These are phyloP conservation scores for Rhingia campestris DNA, from an alignment of 2,888 invertebrate species.

Conservation along the genomic window DNA sequence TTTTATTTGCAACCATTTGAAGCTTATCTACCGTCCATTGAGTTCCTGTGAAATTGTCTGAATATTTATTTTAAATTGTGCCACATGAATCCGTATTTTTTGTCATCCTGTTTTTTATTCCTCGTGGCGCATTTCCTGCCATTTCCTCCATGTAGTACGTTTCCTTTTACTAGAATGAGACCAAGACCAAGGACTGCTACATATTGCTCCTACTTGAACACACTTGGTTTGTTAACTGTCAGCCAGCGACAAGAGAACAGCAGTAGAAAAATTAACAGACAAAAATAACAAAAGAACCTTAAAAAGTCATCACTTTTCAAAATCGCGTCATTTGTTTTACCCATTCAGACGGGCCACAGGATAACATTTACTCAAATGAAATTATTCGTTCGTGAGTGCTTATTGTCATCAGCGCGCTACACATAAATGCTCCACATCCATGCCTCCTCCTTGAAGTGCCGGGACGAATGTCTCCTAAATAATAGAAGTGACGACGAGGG, in stretches of 20 bases:
- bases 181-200: slow-evolving; percentile 1
- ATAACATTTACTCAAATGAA: slow-evolving; percentile 39
- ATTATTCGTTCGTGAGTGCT: slow-evolving; percentile 33
- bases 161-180: neutral
- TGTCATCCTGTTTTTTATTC: slow-evolving; percentile 1
- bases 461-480: slow-evolving; percentile 15
- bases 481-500: slow-evolving; percentile 25
- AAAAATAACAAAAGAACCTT: neutral
- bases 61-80: slow-evolving; percentile 48
- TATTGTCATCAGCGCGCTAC: slow-evolving; percentile 27
- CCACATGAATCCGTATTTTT: slow-evolving; percentile 33
- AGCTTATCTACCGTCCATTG: slow-evolving; percentile 33
- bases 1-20: slow-evolving; percentile 30
- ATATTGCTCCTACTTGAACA: neutral
- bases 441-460: neutral
- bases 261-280: too few species aligned
- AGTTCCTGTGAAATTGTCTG: slow-evolving; percentile 41
- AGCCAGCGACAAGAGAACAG: too few species aligned
- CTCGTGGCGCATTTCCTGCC: neutral
- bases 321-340: slow-evolving; percentile 8
- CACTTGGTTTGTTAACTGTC: slow-evolving; percentile 38
- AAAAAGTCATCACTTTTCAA: slow-evolving; percentile 32
- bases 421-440: slow-evolving; percentile 2
- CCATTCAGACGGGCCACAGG: slow-evolving; percentile 8
- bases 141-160: neutral